Base-by-base conservation (phyloP, 2,797 vertebrate species). In the Ctenosaura bakeri region DNA sequence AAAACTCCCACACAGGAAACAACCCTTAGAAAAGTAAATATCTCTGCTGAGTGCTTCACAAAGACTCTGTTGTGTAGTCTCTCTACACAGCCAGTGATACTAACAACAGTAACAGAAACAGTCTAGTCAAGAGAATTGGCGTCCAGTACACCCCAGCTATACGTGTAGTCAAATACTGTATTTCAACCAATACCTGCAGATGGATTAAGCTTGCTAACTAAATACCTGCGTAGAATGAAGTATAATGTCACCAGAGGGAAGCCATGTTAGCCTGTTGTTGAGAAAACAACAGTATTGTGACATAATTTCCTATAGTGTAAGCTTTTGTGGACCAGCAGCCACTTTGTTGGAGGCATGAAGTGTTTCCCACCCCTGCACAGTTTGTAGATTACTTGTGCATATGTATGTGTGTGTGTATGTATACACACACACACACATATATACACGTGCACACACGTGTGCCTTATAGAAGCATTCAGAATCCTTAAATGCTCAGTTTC, bases 21-120 rank as follows among this genome's bases (percentile, higher is more conserved):
- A 79, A 52, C 29, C 20, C 83, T 59, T 54, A 89, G 0, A 42
- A 89, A 42, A 0, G 0, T 64, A 6, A 90, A 83, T 66, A 83
- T 14, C 50, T 90, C 86, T 1, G 3, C 52, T 76, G 86, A 64
- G 91, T 46, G 46, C 46, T 89, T 71, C 35, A 38, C 74, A 89
- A 90, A 81, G 1, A 4, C 42, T 83, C 83, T 16, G 89, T 87
- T 92, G 91, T 92, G 42, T 54, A 84, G 85, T 88, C 69, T 73
- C 0, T 9, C 73, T 64, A 35, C 81, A 22, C 77, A 86, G 89
- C 0, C 3, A 0, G 0, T 69, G 0, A 78, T 18, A 12, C 78
- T 59, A 73, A 87, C 76, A 59, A 88, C 2, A 90, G 52, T 74
- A 78, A 92, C 64, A 87, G 74, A 90, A 90, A 87, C 77, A 84